Evolutionary conservation across 2,888 invertebrate genomes (phyloP), one percentile per base, ranked within the genome.

Genomic region (Apoda limacodes): DNA sequence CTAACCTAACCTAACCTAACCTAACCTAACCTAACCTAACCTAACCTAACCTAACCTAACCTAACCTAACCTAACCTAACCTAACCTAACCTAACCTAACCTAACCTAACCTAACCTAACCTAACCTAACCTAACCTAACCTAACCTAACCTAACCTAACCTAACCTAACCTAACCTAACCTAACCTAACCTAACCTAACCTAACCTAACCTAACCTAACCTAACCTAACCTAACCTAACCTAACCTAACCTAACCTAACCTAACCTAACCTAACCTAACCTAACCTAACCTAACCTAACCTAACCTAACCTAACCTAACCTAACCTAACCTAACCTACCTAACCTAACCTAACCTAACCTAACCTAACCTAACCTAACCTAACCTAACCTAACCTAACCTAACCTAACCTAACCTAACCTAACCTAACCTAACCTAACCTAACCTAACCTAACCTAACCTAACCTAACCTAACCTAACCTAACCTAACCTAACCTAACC

Each of bases 81-180:
- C 35, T 35, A 40, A 37, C 40, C 40, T 35, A 37, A 40, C 40
- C 35, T 35, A 40, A 40, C 40, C 37, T 37, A 37, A 37, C 35
- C 40, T 40, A 40, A 40, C 40, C 37, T 40, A 40, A 40, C 40
- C 37, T 35, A 40, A 37, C 37, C 40, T 40, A 40, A 40, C 40
- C 37, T 35, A 40, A 37, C 37, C 35, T 37, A 37, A 39, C 38
- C 38, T 36, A 37, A 34, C 34, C 34, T 32, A 34, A 37, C 40
- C 34, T 37, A 38, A 37, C 37, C 37, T 37, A 37, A 34, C 38
- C 34, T 34, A 38, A 38, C 38, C 38, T 40, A 40, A 40, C 40
- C 38, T 39, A 39, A 36, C 39, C 34, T 30, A 37, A 30, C 37
- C 34, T 34, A 37, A 33, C 37, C 34, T 30, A 33, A 33, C 33